phyloP scores from a whole-genome alignment of 2,888 invertebrate species.

The Acleris laterana region DNA sequence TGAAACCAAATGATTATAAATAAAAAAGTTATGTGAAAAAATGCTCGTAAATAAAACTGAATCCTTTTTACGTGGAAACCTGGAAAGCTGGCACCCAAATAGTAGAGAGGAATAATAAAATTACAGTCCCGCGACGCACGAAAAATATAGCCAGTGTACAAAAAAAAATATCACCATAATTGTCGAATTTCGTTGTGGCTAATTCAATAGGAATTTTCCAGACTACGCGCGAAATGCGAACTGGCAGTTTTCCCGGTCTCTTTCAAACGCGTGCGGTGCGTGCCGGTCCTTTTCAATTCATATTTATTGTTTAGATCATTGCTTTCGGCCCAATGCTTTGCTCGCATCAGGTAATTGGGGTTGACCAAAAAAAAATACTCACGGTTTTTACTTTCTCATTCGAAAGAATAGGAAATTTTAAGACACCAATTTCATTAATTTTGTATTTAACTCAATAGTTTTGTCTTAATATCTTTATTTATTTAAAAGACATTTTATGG shows the following conservation, averaged over 20 bases:
- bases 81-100: no score
- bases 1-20: no score
- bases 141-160: background rate
- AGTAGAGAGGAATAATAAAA: background rate
- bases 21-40: no score
- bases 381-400: no score
- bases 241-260: background rate
- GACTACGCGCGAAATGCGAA: background rate
- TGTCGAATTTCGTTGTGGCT: background rate
- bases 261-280: slow-evolving; percentile 1
- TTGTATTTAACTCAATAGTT: no score
- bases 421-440: no score
- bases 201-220: slow-evolving; percentile 1
- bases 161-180: slow-evolving; percentile 1
- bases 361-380: no score
- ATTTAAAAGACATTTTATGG: no score
- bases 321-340: background rate
- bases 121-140: background rate
- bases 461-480: no score
- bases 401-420: no score
- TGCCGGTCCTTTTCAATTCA: background rate
- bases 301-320: background rate
- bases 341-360: background rate
- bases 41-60: no score
- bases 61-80: no score